Evolutionary conservation across 2,888 invertebrate genomes (phyloP).

Genomic region (Heliconius erato): DNA sequence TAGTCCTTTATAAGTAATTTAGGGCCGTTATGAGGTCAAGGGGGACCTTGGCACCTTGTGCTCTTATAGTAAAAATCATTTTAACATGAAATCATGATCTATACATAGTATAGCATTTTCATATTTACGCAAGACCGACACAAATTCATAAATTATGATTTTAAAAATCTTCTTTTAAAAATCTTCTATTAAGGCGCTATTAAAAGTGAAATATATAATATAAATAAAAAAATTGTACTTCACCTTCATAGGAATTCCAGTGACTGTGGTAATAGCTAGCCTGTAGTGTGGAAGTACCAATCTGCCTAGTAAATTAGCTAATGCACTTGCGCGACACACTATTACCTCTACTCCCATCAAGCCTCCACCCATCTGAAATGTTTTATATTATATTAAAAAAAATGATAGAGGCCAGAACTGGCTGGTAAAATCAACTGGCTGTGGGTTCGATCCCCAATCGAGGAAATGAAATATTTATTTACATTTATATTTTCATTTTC

Average conservation of each 20-base stretch:
- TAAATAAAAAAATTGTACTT: not conserved
- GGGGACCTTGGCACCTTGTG: not conserved
- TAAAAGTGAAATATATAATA: not conserved
- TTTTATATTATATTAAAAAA: constrained; percentile 30
- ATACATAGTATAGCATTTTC: not conserved
- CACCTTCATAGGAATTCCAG: constrained; percentile 99
- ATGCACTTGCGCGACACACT: constrained; percentile 90
- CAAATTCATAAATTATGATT: not conserved
- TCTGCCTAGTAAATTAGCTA: constrained; percentile 91
- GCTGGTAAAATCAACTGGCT: too few relatives aligned
- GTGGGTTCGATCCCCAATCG: too few relatives aligned
- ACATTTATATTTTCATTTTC: too few relatives aligned
- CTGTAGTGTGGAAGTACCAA: constrained; percentile 94
- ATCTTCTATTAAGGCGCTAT: too few relatives aligned
- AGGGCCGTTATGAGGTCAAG: too few relatives aligned
- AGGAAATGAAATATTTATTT: too few relatives aligned
- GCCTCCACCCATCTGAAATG: constrained; percentile 88
- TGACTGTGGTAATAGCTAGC: constrained; percentile 97
- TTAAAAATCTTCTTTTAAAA: too few relatives aligned
- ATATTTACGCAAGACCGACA: not conserved
- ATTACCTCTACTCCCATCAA: constrained; percentile 93
- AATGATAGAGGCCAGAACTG: too few relatives aligned
- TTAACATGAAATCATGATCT: not conserved
- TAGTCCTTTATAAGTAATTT: not conserved
- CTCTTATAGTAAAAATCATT: not conserved